phyloP scores from a whole-genome alignment of 2,797 vertebrate genomes.

The Sebastes variabilis region DNA sequence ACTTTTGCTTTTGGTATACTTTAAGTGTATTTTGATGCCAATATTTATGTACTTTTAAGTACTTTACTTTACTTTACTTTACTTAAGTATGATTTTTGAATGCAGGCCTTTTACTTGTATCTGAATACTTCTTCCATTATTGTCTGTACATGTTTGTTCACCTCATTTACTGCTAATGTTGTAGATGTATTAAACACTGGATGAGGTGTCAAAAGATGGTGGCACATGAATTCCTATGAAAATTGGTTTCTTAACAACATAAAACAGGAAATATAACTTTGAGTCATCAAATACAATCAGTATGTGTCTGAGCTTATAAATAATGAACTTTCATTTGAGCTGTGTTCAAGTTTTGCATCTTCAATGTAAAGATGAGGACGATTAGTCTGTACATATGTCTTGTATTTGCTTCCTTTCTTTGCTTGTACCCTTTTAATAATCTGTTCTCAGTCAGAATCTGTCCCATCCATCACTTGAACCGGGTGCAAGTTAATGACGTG shows the following conservation, averaged over 20 bases:
- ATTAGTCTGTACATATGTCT: background rate
- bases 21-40: background rate
- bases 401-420: too few relatives aligned
- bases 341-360: background rate
- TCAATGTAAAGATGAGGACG: rapidly evolving
- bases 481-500: background rate
- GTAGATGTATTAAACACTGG: background rate
- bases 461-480: background rate
- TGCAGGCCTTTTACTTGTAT: background rate
- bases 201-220: background rate
- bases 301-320: background rate
- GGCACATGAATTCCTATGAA: too few relatives aligned
- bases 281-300: background rate
- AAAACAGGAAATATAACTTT: background rate
- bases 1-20: background rate
- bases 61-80: too few relatives aligned
- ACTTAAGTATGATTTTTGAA: background rate
- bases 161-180: too few relatives aligned
- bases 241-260: background rate
- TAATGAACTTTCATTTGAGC: background rate
- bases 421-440: too few relatives aligned
- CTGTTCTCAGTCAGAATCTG: background rate
- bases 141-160: too few relatives aligned
- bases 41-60: too few relatives aligned
- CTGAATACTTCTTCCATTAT: background rate